Conservation (phyloP, 2,797 vertebrate genomes). For the Darevskia mixta region DNA sequence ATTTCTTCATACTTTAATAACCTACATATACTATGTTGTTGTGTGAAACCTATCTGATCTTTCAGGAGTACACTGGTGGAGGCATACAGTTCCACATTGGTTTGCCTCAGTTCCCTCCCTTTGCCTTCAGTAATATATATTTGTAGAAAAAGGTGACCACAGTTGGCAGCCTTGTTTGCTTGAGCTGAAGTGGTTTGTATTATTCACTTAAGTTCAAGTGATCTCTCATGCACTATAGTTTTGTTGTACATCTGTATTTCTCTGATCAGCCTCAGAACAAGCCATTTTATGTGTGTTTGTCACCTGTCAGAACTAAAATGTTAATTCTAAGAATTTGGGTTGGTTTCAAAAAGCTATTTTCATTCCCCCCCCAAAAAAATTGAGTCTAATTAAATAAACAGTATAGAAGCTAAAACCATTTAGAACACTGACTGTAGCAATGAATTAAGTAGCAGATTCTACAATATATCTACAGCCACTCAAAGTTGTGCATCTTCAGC, state of each 20-base stretch:
- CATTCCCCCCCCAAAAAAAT: background rate
- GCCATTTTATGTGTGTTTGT: background rate
- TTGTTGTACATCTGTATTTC: background rate
- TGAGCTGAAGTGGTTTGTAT: background rate
- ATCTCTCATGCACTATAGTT: background rate
- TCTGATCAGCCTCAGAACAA: background rate
- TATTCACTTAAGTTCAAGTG: background rate
- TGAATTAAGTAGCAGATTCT: too few species aligned
- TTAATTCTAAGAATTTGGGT: background rate
- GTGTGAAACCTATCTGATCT: background rate
- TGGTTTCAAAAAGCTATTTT: background rate
- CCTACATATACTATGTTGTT: background rate
- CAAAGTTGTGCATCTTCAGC: background rate
- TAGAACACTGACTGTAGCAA: background rate
- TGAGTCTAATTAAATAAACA: background rate
- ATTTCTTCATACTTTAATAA: slow-evolving; percentile 2
- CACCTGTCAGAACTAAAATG: background rate
- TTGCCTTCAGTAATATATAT: background rate
- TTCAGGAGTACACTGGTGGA: background rate
- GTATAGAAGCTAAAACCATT: background rate
- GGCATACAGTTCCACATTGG: background rate
- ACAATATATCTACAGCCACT: background rate
- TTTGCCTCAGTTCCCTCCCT: background rate
- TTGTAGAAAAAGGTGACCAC: background rate
- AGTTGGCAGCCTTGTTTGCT: background rate